phyloP scores from a whole-genome alignment of 2,888 invertebrate genomes.

The Iphiclides podalirius region DNA sequence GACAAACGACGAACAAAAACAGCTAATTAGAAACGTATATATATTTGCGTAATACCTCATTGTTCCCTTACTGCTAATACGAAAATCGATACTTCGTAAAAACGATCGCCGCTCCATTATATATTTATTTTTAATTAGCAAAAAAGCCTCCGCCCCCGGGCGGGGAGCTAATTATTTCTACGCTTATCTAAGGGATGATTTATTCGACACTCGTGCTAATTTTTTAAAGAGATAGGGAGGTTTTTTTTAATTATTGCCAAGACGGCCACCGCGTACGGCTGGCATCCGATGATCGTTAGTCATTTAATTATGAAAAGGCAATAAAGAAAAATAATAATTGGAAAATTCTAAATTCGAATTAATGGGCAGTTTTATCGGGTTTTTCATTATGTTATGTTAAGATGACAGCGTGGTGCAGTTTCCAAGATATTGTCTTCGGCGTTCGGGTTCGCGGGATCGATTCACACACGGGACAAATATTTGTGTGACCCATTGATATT shows the following conservation, averaged over 20 bases:
- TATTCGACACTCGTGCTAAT: slow-evolving; percentile 49
- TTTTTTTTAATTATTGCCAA: slow-evolving; percentile 31
- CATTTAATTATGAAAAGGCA: slow-evolving; percentile 17
- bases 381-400: too few relatives aligned
- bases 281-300: slow-evolving; percentile 23
- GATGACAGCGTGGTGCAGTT: too few relatives aligned
- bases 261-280: slow-evolving; percentile 14
- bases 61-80: background rate
- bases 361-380: too few relatives aligned
- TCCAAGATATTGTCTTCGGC: too few relatives aligned
- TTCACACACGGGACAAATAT: too few relatives aligned
- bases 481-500: too few relatives aligned
- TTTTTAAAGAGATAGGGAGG: slow-evolving; percentile 29
- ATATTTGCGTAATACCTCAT: too few relatives aligned
- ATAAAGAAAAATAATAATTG: too few relatives aligned
- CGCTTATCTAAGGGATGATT: slow-evolving; percentile 72
- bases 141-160: slow-evolving; percentile 50
- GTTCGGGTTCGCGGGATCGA: too few relatives aligned
- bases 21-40: too few relatives aligned
- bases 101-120: slow-evolving; percentile 60
- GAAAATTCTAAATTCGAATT: too few relatives aligned
- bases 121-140: slow-evolving; percentile 78
- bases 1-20: too few relatives aligned
- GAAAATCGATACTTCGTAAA: slow-evolving; percentile 43
- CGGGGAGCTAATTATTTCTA: slow-evolving; percentile 65